phyloP scores from a whole-genome alignment of 2,888 invertebrate species.

The Ypsolopha scabrella region DNA sequence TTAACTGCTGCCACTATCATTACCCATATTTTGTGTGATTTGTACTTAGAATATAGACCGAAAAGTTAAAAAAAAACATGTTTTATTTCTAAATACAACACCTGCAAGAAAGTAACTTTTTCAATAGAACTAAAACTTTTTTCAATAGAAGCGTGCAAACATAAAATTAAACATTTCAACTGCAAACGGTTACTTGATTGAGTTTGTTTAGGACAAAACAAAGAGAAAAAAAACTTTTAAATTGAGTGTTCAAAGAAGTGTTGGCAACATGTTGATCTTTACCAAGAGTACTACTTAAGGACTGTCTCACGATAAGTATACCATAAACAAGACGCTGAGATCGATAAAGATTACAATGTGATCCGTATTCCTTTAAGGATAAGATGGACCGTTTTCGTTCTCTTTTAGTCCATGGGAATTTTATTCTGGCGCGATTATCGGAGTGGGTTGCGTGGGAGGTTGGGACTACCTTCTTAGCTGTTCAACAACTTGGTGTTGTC shows the following conservation, averaged over 20 bases:
- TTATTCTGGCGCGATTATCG: too few species aligned
- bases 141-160: conserved; percentile 15
- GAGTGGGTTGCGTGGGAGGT: too few species aligned
- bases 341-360: too few species aligned
- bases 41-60: too few species aligned
- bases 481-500: conserved; percentile 31
- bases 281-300: conserved; percentile 22
- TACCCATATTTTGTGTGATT: too few species aligned
- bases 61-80: too few species aligned
- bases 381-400: too few species aligned
- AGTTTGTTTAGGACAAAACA: conserved; percentile 70
- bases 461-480: too few species aligned
- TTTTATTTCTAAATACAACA: neutral
- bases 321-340: too few species aligned
- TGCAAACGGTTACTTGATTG: conserved; percentile 64
- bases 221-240: conserved; percentile 64
- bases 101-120: neutral
- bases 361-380: too few species aligned
- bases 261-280: conserved; percentile 68
- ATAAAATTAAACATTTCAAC: conserved; percentile 54
- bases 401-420: too few species aligned
- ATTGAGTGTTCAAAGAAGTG: conserved; percentile 67
- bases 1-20: neutral
- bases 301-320: too few species aligned
- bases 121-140: conserved; percentile 4